Conservation (phyloP, 2,113 vertebrate genomes). For the Madoqua kirkii region DNA sequence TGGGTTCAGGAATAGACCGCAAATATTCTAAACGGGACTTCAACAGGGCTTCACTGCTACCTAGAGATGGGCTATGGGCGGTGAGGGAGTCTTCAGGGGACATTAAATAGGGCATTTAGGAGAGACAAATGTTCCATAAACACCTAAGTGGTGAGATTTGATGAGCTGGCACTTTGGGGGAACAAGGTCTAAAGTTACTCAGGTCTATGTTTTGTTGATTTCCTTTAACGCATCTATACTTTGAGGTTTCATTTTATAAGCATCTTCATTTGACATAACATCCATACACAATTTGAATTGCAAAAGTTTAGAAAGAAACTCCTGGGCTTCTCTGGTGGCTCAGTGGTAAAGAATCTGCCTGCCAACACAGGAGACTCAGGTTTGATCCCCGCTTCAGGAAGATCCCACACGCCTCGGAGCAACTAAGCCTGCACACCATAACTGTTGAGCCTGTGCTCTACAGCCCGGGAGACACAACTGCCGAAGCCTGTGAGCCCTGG, state of each 20-base stretch:
- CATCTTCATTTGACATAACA: not conserved
- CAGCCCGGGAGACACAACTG: not conserved
- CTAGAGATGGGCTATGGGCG: not conserved
- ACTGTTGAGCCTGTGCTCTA: not conserved
- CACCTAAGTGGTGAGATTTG: not conserved
- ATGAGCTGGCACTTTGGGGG: not conserved
- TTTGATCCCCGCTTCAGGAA: not conserved
- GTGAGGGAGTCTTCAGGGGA: not conserved
- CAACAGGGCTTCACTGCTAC: rapidly evolving
- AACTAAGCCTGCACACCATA: not conserved
- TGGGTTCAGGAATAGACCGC: not conserved
- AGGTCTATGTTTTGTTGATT: not conserved
- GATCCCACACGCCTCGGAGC: not conserved
- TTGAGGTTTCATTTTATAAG: not conserved
- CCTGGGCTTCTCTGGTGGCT: not conserved
- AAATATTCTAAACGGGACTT: not conserved
- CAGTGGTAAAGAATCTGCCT: not conserved
- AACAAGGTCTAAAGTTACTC: not conserved
- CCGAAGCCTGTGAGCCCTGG: not conserved
- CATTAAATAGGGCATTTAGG: not conserved
- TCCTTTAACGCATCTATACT: not conserved
- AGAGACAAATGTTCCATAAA: not conserved
- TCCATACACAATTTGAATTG: not conserved
- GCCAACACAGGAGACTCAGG: not conserved
- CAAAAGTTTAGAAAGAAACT: not conserved